A percentile compares a stretch with the other conserved stretches of the same genome.
phyloP scores from a whole-genome alignment of 2,888 invertebrate species.

The Hoplodrina blanda region DNA sequence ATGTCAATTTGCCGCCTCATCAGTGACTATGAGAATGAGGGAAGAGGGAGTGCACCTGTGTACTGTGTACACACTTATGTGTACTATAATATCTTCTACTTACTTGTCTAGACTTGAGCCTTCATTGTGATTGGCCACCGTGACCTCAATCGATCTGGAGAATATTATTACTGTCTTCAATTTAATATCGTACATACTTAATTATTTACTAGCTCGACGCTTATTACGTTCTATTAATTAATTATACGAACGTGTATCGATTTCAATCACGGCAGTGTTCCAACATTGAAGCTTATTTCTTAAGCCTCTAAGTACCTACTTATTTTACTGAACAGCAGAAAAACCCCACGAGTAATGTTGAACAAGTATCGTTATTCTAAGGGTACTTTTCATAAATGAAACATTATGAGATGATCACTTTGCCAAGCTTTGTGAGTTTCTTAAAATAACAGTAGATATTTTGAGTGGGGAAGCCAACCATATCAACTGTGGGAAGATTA shows the following conservation, averaged over 20 bases:
- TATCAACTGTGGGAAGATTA: constrained; percentile 48
- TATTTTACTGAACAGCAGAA: background rate
- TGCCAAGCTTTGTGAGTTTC: constrained; percentile 35
- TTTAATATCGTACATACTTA: background rate
- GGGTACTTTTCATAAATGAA: constrained; percentile 9
- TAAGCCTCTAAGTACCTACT: background rate
- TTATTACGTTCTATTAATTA: background rate
- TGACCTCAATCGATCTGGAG: too few relatives aligned
- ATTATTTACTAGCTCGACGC: background rate
- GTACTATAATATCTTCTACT: too few relatives aligned
- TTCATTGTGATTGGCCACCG: too few relatives aligned
- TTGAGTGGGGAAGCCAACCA: constrained; percentile 34
- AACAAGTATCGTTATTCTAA: constrained; percentile 24
- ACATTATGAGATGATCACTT: constrained; percentile 37
- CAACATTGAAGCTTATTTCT: background rate
- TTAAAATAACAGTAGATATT: constrained; percentile 53
- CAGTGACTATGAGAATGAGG: too few relatives aligned
- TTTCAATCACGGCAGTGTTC: background rate
- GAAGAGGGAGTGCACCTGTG: too few relatives aligned
- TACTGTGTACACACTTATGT: too few relatives aligned
- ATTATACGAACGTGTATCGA: background rate
- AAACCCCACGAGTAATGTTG: constrained; percentile 15
- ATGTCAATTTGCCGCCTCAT: too few relatives aligned
- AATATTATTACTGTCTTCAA: background rate
- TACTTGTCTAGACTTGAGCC: too few relatives aligned